Conservation (phyloP, 64 coral and sea anemone species). For the Porites lutea region DNA sequence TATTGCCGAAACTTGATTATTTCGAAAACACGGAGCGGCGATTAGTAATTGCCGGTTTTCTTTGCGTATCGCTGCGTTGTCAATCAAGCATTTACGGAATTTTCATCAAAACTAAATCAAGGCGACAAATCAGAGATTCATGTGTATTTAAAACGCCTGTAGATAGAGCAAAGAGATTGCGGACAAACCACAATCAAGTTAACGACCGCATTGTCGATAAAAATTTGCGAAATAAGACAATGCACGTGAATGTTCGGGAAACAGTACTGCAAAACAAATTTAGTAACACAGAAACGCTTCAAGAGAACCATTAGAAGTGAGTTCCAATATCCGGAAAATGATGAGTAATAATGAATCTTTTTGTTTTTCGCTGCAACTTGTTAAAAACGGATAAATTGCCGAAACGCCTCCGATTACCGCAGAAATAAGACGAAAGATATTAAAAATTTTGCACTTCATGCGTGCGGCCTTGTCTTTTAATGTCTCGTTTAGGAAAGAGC, state of each 20-base stretch:
- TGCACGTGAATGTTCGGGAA: background rate
- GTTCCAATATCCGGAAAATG: constrained; percentile 17
- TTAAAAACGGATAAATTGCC: constrained; percentile 26
- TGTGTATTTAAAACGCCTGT: constrained; percentile 14
- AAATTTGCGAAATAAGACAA: background rate
- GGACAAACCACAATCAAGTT: background rate
- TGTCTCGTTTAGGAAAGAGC: background rate
- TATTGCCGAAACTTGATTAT: constrained; percentile 50
- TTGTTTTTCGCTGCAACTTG: constrained; percentile 15
- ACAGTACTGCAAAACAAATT: background rate
- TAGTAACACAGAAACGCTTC: background rate
- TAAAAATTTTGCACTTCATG: constrained; percentile 38
- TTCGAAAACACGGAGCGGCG: constrained; percentile 9
- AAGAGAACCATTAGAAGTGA: background rate
- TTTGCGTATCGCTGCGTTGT: constrained; percentile 37
- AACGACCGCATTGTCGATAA: background rate
- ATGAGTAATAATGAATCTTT: background rate
- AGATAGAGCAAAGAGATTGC: background rate
- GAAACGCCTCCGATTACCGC: constrained; percentile 49
- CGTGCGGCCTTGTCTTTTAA: background rate
- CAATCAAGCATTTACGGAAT: constrained; percentile 27
- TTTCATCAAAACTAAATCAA: constrained; percentile 37
- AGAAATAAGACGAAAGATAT: constrained; percentile 19
- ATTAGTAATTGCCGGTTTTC: background rate
- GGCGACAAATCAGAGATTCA: background rate